A percentile compares a stretch with the other conserved stretches of the same genome.
These are phyloP conservation scores for Unio delphinus DNA, from an alignment of 2,888 invertebrate genomes.

Conservation along the genomic window DNA sequence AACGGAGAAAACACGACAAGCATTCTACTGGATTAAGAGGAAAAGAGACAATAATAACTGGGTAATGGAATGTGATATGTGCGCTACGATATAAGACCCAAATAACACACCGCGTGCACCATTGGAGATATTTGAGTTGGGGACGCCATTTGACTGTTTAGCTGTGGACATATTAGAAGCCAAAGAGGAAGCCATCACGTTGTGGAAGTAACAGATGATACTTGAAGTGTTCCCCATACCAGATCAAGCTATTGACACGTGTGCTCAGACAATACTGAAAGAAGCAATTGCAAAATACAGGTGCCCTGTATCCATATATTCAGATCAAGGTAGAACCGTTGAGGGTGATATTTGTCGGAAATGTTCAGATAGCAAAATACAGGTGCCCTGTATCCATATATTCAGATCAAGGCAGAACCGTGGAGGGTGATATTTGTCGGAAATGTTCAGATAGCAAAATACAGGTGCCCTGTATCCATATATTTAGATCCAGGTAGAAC, in stretches of 20 bases:
- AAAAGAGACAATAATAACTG: conserved; percentile 7
- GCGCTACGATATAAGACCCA: conserved; percentile 17
- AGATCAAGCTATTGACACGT: conserved; percentile 18
- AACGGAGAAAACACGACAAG: conserved; percentile 10
- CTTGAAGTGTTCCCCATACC: conserved; percentile 15
- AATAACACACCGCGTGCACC: conserved; percentile 9
- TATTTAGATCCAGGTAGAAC: conserved; percentile 15
- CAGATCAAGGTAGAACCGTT: conserved; percentile 13
- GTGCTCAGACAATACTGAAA: conserved; percentile 13
- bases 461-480: conserved; percentile 17
- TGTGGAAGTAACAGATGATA: conserved; percentile 15
- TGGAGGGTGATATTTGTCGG: conserved; percentile 11
- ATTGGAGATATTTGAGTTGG: conserved; percentile 82
- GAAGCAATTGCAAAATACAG: conserved; percentile 21
- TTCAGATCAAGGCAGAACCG: conserved; percentile 15
- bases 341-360: conserved; percentile 14
- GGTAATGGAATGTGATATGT: conserved; percentile 10
- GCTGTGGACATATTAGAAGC: conserved; percentile 16
- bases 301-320: conserved; percentile 13
- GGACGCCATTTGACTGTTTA: conserved; percentile 68
- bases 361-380: conserved; percentile 13
- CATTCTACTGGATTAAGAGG: conserved; percentile 14
- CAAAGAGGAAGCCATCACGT: conserved; percentile 7
- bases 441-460: conserved; percentile 14
- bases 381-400: conserved; percentile 18